These are phyloP conservation scores for Gallinago stenura DNA, from an alignment of 2,797 vertebrate species.

Conservation along the genomic window DNA sequence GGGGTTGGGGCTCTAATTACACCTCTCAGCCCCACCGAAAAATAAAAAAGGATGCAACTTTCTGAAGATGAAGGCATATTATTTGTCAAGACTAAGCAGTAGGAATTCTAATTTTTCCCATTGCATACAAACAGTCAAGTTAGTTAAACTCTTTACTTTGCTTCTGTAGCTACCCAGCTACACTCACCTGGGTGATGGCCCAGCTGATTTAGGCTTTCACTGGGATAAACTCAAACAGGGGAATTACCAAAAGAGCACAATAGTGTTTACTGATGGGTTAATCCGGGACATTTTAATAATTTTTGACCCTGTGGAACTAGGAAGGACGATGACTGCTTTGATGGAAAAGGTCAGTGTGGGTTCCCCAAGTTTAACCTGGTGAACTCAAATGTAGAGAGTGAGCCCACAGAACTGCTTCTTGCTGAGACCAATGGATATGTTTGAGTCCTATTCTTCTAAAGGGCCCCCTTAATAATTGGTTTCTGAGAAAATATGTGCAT, in stretches of 20 bases:
- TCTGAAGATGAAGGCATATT: constrained; percentile 12
- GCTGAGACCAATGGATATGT: constrained; percentile 47
- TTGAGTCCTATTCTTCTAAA: constrained; percentile 58
- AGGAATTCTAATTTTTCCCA: not conserved
- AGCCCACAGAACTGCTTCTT: constrained; percentile 29
- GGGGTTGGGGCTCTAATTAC: constrained; percentile 20
- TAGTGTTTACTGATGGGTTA: constrained; percentile 34
- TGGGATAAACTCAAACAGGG: not conserved
- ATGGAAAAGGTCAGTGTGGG: constrained; percentile 12
- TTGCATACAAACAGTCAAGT: not conserved
- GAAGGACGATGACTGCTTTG: constrained; percentile 44
- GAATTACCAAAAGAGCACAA: constrained; percentile 19
- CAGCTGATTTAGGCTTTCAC: not conserved
- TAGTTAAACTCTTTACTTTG: constrained; percentile 30
- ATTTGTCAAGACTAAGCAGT: constrained; percentile 41
- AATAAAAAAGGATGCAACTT: constrained; percentile 30
- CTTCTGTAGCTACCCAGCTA: not conserved
- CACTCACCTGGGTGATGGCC: not conserved
- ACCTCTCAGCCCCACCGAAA: not conserved
- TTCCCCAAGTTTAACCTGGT: constrained; percentile 44
- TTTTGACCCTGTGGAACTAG: not conserved
- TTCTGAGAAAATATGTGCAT: constrained; percentile 77
- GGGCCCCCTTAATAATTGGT: constrained; percentile 71
- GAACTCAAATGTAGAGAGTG: not conserved
- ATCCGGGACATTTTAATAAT: constrained; percentile 28